Evolutionary conservation across 2,797 vertebrate species (phyloP), one percentile per base, ranked within the genome.

Genomic region (Melanotaenia pygmaea): DNA sequence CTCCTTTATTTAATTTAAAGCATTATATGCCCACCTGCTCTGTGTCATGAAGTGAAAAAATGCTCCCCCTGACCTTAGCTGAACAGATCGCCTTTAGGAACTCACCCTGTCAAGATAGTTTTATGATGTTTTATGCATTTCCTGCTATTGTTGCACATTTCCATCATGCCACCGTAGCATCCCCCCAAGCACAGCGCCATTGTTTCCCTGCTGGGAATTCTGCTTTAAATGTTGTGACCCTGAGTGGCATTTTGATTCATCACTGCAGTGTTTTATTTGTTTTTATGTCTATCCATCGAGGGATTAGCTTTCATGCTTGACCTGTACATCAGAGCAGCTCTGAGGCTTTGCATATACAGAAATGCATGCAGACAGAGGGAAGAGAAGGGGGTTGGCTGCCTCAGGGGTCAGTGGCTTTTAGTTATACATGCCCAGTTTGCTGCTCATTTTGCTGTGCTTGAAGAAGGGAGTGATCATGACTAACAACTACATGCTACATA

Each of bases 381-480:
- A 30, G 22, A 32, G 61, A n/a, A 70, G 71, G 63, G 67, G 82
- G 45, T 74, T 76, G 67, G 65, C 66, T 61, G 79, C 83, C 78
- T 83, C 50, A 22, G 60, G 88, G 79, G 67, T 85, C 73, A 74
- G 76, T 58, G 72, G 74, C 64, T 83, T 45, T 1, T 30, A 40
- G 83, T 83, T 82, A 72, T 70, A 67, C 74, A 77, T 20, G 67
- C 65, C 67, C 43, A 81, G 83, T 87, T 89, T 81, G 77, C 84
- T 88, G 74, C 76, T 85, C 63, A 74, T 76, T 71, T 57, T 38
- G 18, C 68, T 47, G 7, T 8, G 50, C 71, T 73, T 61, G 51
- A 72, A 40, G 45, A 69, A 51, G 26, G 57, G 47, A 67, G 62
- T 20, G 51, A 22, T 65, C 59, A 54, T 54, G 65, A 70, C 51